Percentiles rank a stretch among this genome's conserved stretches.
Conservation (phyloP, 2,888 invertebrate species). For the Clepsis dumicolana region DNA sequence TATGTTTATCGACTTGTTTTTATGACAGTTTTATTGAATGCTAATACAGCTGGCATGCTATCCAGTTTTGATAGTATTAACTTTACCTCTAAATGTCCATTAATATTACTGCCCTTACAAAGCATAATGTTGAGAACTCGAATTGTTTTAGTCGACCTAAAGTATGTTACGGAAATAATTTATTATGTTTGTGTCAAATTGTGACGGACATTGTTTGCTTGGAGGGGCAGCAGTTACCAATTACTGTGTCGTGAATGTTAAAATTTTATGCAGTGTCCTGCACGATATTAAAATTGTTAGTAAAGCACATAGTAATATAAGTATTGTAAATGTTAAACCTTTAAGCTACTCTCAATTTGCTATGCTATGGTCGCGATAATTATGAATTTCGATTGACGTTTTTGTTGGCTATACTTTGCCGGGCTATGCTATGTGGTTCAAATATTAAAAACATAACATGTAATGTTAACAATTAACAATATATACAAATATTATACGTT, state of each 20-base stretch:
- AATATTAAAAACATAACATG: constrained; percentile 33
- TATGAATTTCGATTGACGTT: constrained; percentile 24
- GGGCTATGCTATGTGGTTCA: constrained; percentile 32
- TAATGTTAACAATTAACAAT: constrained; percentile 10
- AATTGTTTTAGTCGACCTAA: background rate
- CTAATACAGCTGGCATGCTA: constrained; percentile 15
- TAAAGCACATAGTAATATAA: constrained; percentile 38
- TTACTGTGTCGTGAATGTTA: constrained; percentile 20
- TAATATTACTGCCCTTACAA: constrained; percentile 17
- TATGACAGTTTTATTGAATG: constrained; percentile 36
- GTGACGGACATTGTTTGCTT: constrained; percentile 3
- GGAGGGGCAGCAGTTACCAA: background rate
- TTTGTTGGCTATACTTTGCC: constrained; percentile 26
- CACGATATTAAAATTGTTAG: constrained; percentile 31
- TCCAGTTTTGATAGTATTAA: constrained; percentile 36
- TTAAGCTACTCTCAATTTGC: constrained; percentile 31
- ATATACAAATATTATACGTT: constrained; percentile 15
- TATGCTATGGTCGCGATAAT: constrained; percentile 21
- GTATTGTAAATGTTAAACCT: constrained; percentile 36
- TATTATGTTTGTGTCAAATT: constrained; percentile 3
- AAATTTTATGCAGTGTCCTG: constrained; percentile 30
- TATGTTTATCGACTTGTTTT: constrained; percentile 75
- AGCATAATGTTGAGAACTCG: constrained; percentile 4
- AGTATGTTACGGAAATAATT: background rate
- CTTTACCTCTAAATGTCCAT: constrained; percentile 39